Evolutionary conservation across 2,113 vertebrate species (phyloP).

Genomic region (Anoura caudifer): DNA sequence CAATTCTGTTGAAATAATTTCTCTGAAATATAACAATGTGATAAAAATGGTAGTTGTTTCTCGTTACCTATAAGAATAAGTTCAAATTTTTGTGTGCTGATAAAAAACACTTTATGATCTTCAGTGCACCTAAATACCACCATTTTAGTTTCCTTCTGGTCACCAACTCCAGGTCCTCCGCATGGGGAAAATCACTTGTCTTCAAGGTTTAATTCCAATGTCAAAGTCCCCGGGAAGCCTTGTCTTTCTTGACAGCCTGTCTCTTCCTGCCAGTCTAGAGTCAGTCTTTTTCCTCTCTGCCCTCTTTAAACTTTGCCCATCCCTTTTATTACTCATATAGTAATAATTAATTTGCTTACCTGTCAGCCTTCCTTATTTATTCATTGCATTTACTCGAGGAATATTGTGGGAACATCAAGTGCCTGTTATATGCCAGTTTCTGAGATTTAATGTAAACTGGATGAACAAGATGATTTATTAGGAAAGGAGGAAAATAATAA

Average conservation of each 20-base stretch:
- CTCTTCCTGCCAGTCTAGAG: not conserved
- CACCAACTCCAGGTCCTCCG: not conserved
- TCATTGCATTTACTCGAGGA: not conserved
- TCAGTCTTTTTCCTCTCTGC: not conserved
- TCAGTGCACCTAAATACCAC: not conserved
- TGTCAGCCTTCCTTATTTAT: not conserved
- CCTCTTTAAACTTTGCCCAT: not conserved
- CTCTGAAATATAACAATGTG: conserved; percentile 20
- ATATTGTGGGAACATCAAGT: not conserved
- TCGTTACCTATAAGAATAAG: not conserved
- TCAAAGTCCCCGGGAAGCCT: not conserved
- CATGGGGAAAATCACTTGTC: not conserved
- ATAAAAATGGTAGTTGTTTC: not conserved
- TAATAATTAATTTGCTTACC: conserved; percentile 17
- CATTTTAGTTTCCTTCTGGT: conserved; percentile 6
- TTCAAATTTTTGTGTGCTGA: not conserved
- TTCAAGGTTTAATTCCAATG: conserved; percentile 10
- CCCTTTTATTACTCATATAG: not conserved
- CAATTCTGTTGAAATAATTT: not conserved
- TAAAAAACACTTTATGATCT: not conserved
- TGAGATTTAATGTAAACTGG: not conserved
- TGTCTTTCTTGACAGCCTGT: not conserved
- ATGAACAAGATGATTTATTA: not conserved
- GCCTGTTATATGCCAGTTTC: not conserved
- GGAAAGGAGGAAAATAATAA: not conserved